These are phyloP conservation scores for Synergus laeviventris DNA, from an alignment of 2,888 invertebrate genomes.

Conservation along the genomic window DNA sequence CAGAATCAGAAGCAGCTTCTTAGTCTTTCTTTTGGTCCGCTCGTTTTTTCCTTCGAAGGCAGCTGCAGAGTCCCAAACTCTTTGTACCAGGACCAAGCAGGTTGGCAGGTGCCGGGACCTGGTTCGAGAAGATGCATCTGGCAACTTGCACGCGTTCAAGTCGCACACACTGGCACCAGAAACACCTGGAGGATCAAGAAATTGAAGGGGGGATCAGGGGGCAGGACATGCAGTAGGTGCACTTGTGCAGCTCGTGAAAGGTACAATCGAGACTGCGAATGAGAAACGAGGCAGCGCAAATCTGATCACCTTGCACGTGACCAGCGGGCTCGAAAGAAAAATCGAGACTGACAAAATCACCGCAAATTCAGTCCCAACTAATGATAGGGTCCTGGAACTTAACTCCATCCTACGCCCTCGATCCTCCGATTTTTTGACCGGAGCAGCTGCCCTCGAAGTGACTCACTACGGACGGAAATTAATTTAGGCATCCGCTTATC, in stretches of 20 bases:
- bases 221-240: background rate
- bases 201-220: background rate
- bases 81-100: constrained; percentile 50
- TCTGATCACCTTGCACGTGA: constrained; percentile 27
- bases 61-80: constrained; percentile 27
- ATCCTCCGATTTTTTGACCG: background rate
- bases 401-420: background rate
- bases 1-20: background rate
- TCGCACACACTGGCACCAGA: constrained; percentile 1
- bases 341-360: constrained; percentile 22
- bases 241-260: constrained; percentile 30
- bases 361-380: constrained; percentile 2
- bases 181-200: constrained; percentile 30
- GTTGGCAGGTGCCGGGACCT: constrained; percentile 65
- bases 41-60: constrained; percentile 4
- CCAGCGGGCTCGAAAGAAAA: constrained; percentile 14
- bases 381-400: constrained; percentile 4
- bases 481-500: constrained; percentile 5
- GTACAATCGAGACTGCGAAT: background rate
- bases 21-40: constrained; percentile 7
- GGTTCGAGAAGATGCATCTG: constrained; percentile 60
- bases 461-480: constrained; percentile 20
- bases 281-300: constrained; percentile 12
- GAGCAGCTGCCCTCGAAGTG: constrained; percentile 4
- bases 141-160: constrained; percentile 56